Conservation (phyloP, 1,140 invertebrate species). For the Cephus cinctus region DNA sequence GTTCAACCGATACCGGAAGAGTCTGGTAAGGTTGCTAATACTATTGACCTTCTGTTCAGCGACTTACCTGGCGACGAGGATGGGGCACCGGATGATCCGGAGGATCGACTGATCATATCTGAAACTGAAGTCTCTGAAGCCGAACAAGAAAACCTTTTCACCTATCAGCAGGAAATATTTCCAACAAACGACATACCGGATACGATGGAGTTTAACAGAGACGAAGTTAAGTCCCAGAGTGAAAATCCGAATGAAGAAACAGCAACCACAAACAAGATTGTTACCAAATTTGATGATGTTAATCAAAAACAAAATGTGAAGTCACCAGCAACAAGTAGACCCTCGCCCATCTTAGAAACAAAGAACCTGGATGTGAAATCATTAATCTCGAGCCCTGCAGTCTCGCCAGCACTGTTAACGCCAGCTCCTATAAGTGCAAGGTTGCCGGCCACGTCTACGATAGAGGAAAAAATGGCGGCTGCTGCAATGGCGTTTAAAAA, state of each 20-base stretch:
- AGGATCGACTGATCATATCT: constrained; percentile 57
- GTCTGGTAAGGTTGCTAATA: constrained; percentile 20
- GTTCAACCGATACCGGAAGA: constrained; percentile 17
- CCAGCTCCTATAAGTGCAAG: constrained; percentile 48
- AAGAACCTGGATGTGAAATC: constrained; percentile 30
- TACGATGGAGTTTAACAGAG: constrained; percentile 23
- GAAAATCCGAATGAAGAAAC: constrained; percentile 23
- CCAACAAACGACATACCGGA: constrained; percentile 32
- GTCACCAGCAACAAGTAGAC: background rate
- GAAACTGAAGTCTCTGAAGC: constrained; percentile 61
- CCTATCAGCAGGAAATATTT: constrained; percentile 59
- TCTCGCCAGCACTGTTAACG: constrained; percentile 28
- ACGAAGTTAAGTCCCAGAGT: constrained; percentile 24
- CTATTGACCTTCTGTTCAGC: constrained; percentile 39
- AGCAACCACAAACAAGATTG: background rate
- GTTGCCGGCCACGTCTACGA: constrained; percentile 49
- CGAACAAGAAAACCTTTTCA: constrained; percentile 58
- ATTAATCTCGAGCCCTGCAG: constrained; percentile 32
- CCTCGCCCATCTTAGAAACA: background rate
- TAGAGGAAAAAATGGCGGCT: constrained; percentile 51
- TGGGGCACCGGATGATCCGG: constrained; percentile 49
- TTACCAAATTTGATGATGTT: background rate
- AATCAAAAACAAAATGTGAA: background rate
- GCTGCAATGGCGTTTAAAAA: constrained; percentile 41
- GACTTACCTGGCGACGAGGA: constrained; percentile 36